Percentiles rank a stretch among this genome's conserved stretches.
Conservation (phyloP, 2,888 invertebrate species). For the Drosophila yooni region DNA sequence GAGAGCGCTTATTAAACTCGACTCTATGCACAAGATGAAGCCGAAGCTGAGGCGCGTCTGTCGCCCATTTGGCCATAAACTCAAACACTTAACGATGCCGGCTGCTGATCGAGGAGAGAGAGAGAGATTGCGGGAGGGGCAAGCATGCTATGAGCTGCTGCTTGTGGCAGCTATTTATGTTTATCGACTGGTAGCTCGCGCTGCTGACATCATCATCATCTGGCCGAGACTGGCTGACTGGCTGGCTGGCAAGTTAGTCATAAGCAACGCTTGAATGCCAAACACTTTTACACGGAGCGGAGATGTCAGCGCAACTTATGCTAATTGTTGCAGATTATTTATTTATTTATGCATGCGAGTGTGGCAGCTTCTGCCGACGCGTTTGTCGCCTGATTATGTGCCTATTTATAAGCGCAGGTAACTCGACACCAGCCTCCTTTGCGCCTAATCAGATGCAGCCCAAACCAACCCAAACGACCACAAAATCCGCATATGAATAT, state of each 20-base stretch:
- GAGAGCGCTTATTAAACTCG: constrained; percentile 75
- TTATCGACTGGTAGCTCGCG: constrained; percentile 71
- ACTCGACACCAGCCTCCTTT: constrained; percentile 20
- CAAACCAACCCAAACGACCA: constrained; percentile 29
- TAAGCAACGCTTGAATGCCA: constrained; percentile 51
- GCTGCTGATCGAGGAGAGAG: neutral
- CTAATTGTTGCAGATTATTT: constrained; percentile 78
- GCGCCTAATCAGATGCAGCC: constrained; percentile 75
- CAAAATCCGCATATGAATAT: constrained; percentile 71
- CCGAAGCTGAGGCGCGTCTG: constrained; percentile 48
- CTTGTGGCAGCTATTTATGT: constrained; percentile 69
- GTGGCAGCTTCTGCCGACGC: constrained; percentile 31
- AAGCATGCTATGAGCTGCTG: constrained; percentile 1
- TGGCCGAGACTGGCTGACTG: constrained; percentile 15
- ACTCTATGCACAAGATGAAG: constrained; percentile 23
- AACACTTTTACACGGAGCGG: constrained; percentile 40
- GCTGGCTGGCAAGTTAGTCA: constrained; percentile 47
- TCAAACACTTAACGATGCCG: constrained; percentile 70
- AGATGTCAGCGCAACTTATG: constrained; percentile 69
- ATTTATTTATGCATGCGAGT: constrained; percentile 71
- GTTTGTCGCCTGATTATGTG: constrained; percentile 80
- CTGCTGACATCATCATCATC: constrained; percentile 58
- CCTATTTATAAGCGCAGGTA: constrained; percentile 75
- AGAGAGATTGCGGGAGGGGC: neutral
- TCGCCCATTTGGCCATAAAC: constrained; percentile 75